Evolutionary conservation across 2,113 vertebrate genomes (phyloP).

Genomic region (Cynocephalus volans): DNA sequence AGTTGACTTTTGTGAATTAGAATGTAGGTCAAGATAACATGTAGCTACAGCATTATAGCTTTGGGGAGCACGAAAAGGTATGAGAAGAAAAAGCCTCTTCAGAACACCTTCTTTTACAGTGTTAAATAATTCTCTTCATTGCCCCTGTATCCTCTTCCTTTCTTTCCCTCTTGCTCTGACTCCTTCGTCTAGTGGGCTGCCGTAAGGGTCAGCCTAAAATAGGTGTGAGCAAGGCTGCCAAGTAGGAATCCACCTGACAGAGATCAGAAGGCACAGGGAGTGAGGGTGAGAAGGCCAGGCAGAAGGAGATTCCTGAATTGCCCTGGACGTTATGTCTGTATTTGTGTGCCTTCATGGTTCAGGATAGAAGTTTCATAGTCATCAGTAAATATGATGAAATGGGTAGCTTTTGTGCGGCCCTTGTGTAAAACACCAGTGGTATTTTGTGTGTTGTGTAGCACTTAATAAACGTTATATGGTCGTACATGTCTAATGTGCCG

Average conservation of each 20-base stretch:
- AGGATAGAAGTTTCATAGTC: neutral
- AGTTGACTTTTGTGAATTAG: neutral
- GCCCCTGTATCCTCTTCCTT: fast-evolving
- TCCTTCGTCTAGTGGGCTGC: neutral
- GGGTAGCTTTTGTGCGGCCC: neutral
- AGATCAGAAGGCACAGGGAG: neutral
- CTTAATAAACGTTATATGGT: neutral
- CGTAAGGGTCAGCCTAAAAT: neutral
- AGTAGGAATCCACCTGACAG: neutral
- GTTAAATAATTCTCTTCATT: neutral
- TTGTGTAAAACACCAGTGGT: neutral
- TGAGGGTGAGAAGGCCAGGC: neutral
- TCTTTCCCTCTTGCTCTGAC: neutral
- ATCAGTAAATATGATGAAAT: neutral
- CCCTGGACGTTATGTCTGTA: neutral
- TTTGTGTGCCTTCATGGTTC: neutral
- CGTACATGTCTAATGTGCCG: fast-evolving
- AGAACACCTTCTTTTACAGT: fast-evolving
- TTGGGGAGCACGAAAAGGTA: too few relatives aligned
- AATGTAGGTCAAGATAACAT: neutral
- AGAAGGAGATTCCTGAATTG: neutral
- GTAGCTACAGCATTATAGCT: fast-evolving
- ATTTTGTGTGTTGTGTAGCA: fast-evolving
- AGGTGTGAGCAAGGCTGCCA: neutral
- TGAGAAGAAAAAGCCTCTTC: neutral